These are phyloP conservation scores for Umimayanthus chanpuru DNA, from an alignment of 92 coral and sea anemone genomes.

Conservation along the genomic window DNA sequence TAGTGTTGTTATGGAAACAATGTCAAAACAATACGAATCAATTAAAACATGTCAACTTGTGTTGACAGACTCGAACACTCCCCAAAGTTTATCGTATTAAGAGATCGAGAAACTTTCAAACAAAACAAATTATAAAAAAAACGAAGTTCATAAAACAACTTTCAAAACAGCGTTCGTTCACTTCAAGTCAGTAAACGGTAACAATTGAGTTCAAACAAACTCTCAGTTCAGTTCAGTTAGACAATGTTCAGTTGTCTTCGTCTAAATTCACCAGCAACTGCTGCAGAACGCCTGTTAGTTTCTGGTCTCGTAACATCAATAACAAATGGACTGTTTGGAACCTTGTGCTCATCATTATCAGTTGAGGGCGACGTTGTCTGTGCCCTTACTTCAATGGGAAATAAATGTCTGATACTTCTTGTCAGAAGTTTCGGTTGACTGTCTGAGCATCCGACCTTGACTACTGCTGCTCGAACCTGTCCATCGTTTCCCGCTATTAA, in stretches of 20 bases:
- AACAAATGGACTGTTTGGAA: background rate
- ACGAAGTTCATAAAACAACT: background rate
- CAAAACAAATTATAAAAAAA: background rate
- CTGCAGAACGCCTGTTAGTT: background rate
- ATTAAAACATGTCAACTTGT: background rate
- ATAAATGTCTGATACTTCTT: constrained; percentile 41
- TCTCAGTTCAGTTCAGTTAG: constrained; percentile 1
- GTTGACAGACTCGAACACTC: constrained; percentile 4
- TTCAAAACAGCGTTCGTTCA: constrained; percentile 1
- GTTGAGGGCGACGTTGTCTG: background rate
- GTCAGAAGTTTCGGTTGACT: constrained; percentile 36
- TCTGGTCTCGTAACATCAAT: background rate
- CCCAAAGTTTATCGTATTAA: background rate
- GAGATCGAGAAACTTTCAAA: background rate
- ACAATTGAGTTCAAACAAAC: background rate
- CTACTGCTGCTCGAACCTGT: constrained; percentile 46
- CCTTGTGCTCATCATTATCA: background rate
- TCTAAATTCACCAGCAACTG: constrained; percentile 1
- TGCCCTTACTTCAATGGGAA: constrained; percentile 40
- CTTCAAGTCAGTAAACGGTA: background rate
- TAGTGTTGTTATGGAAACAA: too few relatives aligned
- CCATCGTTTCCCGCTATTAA: constrained; percentile 51
- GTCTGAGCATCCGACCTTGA: constrained; percentile 43
- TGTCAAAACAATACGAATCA: too few relatives aligned
- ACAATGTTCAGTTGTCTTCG: constrained; percentile 10